These are phyloP conservation scores for Microchrysa polita DNA, from an alignment of 2,888 invertebrate genomes.

Conservation along the genomic window DNA sequence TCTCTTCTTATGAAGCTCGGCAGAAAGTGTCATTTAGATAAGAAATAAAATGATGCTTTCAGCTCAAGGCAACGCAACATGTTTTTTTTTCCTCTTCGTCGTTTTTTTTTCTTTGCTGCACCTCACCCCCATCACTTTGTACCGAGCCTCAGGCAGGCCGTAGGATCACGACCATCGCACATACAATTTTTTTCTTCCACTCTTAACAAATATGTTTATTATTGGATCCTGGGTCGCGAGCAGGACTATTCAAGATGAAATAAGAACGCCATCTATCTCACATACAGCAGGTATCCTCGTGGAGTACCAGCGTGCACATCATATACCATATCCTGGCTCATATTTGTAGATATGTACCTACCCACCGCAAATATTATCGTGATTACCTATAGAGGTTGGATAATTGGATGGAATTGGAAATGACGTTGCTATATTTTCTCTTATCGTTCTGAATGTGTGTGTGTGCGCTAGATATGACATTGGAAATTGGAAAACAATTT, in stretches of 20 bases:
- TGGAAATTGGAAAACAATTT: background rate
- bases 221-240: background rate
- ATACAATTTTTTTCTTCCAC: too few species aligned
- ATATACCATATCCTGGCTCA: too few species aligned
- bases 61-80: background rate
- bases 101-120: background rate
- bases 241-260: background rate
- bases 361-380: background rate
- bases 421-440: background rate
- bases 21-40: slow-evolving; percentile 6
- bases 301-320: too few species aligned
- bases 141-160: background rate
- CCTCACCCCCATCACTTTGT: background rate
- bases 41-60: slow-evolving; percentile 4
- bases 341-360: background rate
- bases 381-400: slow-evolving; percentile 4
- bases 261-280: background rate
- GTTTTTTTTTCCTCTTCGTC: background rate
- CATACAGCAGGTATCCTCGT: background rate
- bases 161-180: too few species aligned
- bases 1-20: background rate
- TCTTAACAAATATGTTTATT: background rate
- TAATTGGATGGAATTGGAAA: slow-evolving; percentile 6
- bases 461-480: background rate
- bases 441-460: background rate